Conservation (phyloP, 2,888 invertebrate genomes). For the Cyrtodaria siliqua region DNA sequence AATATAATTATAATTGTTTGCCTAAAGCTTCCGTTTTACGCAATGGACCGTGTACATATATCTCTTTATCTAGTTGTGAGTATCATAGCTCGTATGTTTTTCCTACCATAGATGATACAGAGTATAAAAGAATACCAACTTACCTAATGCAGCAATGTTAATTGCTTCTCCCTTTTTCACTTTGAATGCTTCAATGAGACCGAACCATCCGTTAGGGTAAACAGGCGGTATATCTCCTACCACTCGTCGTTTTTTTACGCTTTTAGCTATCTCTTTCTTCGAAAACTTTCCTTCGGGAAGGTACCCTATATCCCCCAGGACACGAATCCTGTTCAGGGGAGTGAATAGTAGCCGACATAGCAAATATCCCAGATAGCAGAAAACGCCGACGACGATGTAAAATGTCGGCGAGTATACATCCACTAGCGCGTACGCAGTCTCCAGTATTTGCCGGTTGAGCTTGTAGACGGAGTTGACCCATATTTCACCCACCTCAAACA, state of each 20-base stretch:
- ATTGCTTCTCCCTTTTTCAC: constrained; percentile 84
- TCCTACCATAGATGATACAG: no score
- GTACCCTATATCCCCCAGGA: constrained; percentile 83
- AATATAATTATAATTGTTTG: no score
- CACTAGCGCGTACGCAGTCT: constrained; percentile 42
- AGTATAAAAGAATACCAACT: no score
- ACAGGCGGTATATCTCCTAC: constrained; percentile 92
- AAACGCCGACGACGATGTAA: constrained; percentile 61
- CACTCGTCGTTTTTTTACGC: constrained; percentile 86
- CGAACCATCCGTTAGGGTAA: constrained; percentile 96
- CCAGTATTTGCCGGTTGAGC: constrained; percentile 42
- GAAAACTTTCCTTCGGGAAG: constrained; percentile 76
- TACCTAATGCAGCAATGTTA: constrained; percentile 89
- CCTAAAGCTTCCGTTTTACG: no score
- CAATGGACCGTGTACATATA: no score
- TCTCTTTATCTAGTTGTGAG: no score
- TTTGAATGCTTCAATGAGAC: constrained; percentile 90
- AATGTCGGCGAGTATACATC: constrained; percentile 68
- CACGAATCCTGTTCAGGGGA: constrained; percentile 79
- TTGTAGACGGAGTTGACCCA: constrained; percentile 72
- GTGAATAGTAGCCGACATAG: constrained; percentile 72
- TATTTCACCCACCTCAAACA: constrained; percentile 75
- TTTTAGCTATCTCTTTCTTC: constrained; percentile 80
- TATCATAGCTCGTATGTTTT: no score
- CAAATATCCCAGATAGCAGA: constrained; percentile 57